Conservation (phyloP, 2,888 invertebrate species). For the Standfussiana lucernea region DNA sequence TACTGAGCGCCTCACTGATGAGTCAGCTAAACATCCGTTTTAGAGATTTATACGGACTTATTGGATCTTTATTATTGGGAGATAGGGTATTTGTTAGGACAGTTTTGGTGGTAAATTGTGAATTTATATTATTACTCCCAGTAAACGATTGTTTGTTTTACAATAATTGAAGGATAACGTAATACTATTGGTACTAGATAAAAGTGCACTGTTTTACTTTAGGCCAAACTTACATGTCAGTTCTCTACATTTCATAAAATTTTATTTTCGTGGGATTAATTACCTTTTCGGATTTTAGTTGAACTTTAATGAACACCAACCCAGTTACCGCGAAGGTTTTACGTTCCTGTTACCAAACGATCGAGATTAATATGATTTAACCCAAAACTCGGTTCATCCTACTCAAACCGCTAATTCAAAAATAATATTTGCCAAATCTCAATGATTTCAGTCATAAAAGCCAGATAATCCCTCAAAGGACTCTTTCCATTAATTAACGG, state of each 20-base stretch:
- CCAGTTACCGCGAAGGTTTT: background rate
- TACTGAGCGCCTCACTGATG: constrained; percentile 56
- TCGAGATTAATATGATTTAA: background rate
- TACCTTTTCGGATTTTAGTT: background rate
- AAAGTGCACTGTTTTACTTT: background rate
- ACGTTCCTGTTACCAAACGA: background rate
- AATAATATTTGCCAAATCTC: constrained; percentile 4
- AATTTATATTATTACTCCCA: too few relatives aligned
- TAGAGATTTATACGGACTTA: constrained; percentile 41
- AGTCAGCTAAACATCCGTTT: constrained; percentile 57
- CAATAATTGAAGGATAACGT: background rate
- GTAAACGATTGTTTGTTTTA: background rate
- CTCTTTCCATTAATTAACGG: constrained; percentile 29
- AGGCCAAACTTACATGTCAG: background rate
- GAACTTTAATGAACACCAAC: background rate
- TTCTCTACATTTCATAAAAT: background rate
- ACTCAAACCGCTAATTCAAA: constrained; percentile 1
- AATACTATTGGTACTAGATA: background rate
- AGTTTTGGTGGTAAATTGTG: background rate
- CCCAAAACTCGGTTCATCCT: constrained; percentile 4
- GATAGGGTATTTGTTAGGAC: background rate
- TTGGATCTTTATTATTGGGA: constrained; percentile 1
- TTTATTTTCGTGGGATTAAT: background rate
- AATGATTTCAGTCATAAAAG: constrained; percentile 11
- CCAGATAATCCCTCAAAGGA: constrained; percentile 27